phyloP scores from a whole-genome alignment of 2,888 invertebrate species.

The Bombyx huttoni region DNA sequence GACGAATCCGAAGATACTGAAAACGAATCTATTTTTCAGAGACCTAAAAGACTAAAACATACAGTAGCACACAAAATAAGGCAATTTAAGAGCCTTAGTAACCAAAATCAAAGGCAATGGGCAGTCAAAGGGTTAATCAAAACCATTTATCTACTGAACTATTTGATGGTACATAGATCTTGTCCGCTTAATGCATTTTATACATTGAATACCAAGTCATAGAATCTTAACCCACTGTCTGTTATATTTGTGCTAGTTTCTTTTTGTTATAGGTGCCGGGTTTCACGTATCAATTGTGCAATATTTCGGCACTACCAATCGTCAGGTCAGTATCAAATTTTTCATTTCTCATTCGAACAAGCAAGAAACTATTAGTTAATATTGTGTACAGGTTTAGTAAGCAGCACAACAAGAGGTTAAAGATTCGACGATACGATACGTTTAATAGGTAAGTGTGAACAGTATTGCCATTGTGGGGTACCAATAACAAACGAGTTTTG shows the following conservation, averaged over 20 bases:
- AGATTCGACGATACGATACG: constrained; percentile 57
- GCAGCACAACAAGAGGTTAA: constrained; percentile 37
- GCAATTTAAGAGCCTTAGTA: too few relatives aligned
- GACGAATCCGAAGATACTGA: too few relatives aligned
- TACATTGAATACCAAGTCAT: background rate
- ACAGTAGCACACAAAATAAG: too few relatives aligned
- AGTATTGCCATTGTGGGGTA: constrained; percentile 45
- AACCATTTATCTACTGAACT: too few relatives aligned
- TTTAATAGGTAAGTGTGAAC: constrained; percentile 64
- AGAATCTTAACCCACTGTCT: background rate
- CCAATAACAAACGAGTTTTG: constrained; percentile 61
- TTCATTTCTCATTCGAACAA: constrained; percentile 24
- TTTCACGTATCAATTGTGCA: background rate
- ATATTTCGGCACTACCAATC: background rate
- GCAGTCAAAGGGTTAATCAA: too few relatives aligned
- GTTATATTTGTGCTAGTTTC: background rate
- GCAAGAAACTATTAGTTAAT: constrained; percentile 23
- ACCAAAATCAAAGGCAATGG: too few relatives aligned
- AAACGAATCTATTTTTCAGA: too few relatives aligned
- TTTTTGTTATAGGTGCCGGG: background rate
- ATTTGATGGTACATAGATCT: too few relatives aligned
- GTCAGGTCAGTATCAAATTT: constrained; percentile 14
- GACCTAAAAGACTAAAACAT: too few relatives aligned
- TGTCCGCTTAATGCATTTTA: too few relatives aligned
- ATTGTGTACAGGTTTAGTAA: constrained; percentile 31